Base-by-base conservation (phyloP, 2,888 invertebrate species). In the Neria commutata region DNA sequence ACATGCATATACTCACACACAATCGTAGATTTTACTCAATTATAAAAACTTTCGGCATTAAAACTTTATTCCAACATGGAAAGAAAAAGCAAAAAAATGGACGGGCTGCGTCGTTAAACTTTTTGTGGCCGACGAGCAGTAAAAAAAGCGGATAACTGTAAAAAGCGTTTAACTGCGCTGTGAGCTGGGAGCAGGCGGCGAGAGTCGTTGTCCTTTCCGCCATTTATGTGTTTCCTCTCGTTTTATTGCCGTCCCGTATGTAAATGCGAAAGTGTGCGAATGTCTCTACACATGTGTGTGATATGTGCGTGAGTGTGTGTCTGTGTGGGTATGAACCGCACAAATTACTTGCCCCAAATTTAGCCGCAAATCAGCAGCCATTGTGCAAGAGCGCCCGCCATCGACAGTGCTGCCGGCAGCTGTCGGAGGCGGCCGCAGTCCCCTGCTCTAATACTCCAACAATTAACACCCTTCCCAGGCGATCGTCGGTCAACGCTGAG, bases 21-120 rank as follows among this genome's bases (percentile, higher is more conserved):
- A 42, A 42, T 17, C 42, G 42, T 42, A 42, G 8, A 42, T 42
- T 77, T 72, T 70, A 74, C 71, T 74, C 74, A 77, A 74, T 76
- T 76, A 71, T 71, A 75, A 75, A 37, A 76, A 77, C 73, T 76
- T 77, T 74, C 64, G 67, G 74, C 73, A 77, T 76, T 75, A 75
- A 76, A 75, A 73, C 72, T 72, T 72, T 70, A 72, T 69, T 73
- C 37, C 37, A 37, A 37, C 37, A n/a, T n/a, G n/a, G n/a, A n/a
- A n/a, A n/a, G n/a, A 33, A 29, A 54, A 45, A 47, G 6, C 37
- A 37, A 37, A 8, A 37, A 37, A n/a, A n/a, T n/a, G n/a, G n/a
- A n/a, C n/a, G n/a, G n/a, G n/a, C n/a, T n/a, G n/a, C n/a, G n/a
- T 58, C 45, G 29, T 25, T 24, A 59, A 60, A 65, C 53, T 60